Evolutionary conservation across 2,888 invertebrate genomes (phyloP).

Genomic region (Drosophila borealis): DNA sequence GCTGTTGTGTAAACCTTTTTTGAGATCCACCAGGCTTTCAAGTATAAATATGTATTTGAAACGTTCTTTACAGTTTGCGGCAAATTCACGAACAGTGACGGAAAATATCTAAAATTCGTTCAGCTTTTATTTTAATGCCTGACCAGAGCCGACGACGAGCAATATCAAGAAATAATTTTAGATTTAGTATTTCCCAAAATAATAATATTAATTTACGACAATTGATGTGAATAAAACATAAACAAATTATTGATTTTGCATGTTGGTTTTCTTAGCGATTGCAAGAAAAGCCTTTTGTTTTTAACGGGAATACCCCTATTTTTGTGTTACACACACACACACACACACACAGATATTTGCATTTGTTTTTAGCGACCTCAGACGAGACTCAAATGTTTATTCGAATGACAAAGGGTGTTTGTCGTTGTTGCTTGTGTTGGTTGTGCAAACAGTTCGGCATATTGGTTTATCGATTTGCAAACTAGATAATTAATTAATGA

Average conservation of each 20-base stretch:
- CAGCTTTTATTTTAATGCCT: neutral
- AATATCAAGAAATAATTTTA: too few species aligned
- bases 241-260: slow-evolving; percentile 5
- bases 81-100: neutral
- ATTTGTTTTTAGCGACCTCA: slow-evolving; percentile 66
- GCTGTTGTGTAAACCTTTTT: neutral
- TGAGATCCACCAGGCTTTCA: neutral
- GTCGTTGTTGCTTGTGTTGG: slow-evolving; percentile 18
- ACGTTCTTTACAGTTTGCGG: too few species aligned
- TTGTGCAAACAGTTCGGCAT: slow-evolving; percentile 13
- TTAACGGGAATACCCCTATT: slow-evolving; percentile 40
- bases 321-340: slow-evolving; percentile 1
- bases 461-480: slow-evolving; percentile 47
- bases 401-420: slow-evolving; percentile 54
- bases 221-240: neutral
- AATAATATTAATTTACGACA: too few species aligned
- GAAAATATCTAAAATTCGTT: too few species aligned
- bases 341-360: slow-evolving; percentile 53
- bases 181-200: too few species aligned
- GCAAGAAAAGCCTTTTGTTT: neutral
- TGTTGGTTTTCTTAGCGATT: neutral
- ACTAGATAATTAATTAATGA: slow-evolving; percentile 46
- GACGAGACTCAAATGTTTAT: slow-evolving; percentile 66
- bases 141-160: too few species aligned
- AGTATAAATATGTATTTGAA: neutral